Evolutionary conservation across 2,888 invertebrate species (phyloP).

Genomic region (Leptinotarsa tumamoca): DNA sequence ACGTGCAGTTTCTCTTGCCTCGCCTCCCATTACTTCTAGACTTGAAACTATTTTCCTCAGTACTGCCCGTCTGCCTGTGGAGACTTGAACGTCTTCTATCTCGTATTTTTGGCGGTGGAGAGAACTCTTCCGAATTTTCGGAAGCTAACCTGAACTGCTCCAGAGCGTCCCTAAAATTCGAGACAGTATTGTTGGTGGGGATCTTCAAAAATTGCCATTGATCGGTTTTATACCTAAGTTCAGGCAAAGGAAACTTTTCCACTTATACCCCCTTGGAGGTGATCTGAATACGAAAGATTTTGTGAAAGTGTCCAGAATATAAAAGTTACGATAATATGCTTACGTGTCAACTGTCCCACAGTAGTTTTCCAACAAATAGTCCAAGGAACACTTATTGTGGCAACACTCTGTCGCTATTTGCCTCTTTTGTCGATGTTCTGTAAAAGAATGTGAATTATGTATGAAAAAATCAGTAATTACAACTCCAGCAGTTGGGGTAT

Average conservation of each 20-base stretch:
- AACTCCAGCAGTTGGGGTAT: too few species aligned
- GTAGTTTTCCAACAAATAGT: conserved; percentile 39
- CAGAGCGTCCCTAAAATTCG: conserved; percentile 28
- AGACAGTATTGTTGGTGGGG: background rate
- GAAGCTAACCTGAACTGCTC: conserved; percentile 27
- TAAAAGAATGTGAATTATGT: background rate
- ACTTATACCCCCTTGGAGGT: background rate
- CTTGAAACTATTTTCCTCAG: background rate
- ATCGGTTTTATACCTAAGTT: background rate
- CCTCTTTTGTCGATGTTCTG: conserved; percentile 35
- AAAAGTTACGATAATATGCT: conserved; percentile 6
- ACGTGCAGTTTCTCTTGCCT: conserved; percentile 28
- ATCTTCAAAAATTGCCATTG: background rate
- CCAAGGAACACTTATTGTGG: conserved; percentile 37
- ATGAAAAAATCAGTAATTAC: too few species aligned
- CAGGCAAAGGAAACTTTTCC: conserved; percentile 5
- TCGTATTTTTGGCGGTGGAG: background rate
- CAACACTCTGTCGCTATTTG: conserved; percentile 42
- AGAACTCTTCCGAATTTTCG: background rate
- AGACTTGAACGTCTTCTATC: background rate
- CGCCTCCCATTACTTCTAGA: background rate
- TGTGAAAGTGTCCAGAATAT: background rate
- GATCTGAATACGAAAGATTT: conserved; percentile 3
- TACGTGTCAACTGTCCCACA: conserved; percentile 38
- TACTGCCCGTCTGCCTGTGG: background rate